Conservation (phyloP, 2,888 invertebrate genomes). For the Agelastica alni region DNA sequence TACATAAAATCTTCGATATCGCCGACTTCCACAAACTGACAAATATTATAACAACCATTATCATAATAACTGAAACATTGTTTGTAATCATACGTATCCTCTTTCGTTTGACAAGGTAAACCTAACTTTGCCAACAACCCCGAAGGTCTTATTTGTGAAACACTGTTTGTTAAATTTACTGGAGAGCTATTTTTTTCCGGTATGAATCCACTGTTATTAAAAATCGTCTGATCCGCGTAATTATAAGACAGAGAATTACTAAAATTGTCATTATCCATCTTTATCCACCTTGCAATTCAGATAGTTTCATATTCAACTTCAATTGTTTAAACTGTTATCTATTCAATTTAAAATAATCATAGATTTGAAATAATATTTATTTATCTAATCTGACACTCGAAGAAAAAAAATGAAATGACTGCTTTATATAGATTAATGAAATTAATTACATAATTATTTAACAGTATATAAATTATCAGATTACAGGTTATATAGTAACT, state of each 20-base stretch:
- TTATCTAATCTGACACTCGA: slow-evolving; percentile 7
- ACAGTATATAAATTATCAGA: too few relatives aligned
- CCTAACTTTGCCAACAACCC: slow-evolving; percentile 44
- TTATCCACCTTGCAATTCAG: too few relatives aligned
- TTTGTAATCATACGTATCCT: slow-evolving; percentile 65
- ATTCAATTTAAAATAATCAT: too few relatives aligned
- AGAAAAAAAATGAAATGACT: too few relatives aligned
- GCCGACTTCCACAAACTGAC: slow-evolving; percentile 68
- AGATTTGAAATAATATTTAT: too few relatives aligned
- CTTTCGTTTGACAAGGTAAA: slow-evolving; percentile 43
- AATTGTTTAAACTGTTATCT: too few relatives aligned
- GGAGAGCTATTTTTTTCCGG: not conserved
- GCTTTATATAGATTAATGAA: too few relatives aligned
- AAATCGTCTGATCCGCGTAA: not conserved
- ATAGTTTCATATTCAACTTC: too few relatives aligned
- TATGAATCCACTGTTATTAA: not conserved
- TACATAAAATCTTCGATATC: slow-evolving; percentile 79
- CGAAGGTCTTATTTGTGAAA: slow-evolving; percentile 34
- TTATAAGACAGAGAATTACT: too few relatives aligned
- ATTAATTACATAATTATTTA: too few relatives aligned
- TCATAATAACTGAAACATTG: slow-evolving; percentile 69
- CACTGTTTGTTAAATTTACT: not conserved
- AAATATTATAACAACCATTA: slow-evolving; percentile 61
- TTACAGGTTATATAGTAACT: too few relatives aligned
- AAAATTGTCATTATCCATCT: too few relatives aligned